A percentile compares a stretch with the other conserved stretches of the same genome.
Conservation (phyloP, 1,140 invertebrate genomes). For the Drosophila aff. region DNA sequence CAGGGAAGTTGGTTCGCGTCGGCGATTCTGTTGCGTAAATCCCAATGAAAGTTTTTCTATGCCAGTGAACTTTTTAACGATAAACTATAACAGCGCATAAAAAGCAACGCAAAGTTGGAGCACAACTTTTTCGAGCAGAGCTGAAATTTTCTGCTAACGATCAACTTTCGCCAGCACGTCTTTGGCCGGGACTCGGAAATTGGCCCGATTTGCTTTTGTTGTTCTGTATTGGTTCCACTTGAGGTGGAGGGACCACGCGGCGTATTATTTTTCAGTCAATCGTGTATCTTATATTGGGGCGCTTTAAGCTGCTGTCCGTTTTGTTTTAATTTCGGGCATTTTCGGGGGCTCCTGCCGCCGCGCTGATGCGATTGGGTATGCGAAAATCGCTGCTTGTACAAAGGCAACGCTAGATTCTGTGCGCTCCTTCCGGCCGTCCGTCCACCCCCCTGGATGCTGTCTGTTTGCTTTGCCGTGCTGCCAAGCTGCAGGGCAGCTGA, state of each 20-base stretch:
- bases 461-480: conserved; percentile 46
- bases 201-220: conserved; percentile 61
- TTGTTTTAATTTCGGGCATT: conserved; percentile 58
- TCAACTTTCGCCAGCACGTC: conserved; percentile 61
- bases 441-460: conserved; percentile 7
- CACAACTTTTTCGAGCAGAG: conserved; percentile 57
- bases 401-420: conserved; percentile 14
- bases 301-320: conserved; percentile 48
- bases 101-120: conserved; percentile 63
- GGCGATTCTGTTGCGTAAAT: conserved; percentile 25
- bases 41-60: conserved; percentile 33
- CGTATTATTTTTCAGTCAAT: conserved; percentile 32
- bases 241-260: conserved; percentile 30
- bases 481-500: conserved; percentile 52
- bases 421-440: conserved; percentile 5
- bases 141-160: conserved; percentile 72
- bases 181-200: conserved; percentile 55
- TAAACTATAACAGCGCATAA: conserved; percentile 77
- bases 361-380: conserved; percentile 44
- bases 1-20: conserved; percentile 9
- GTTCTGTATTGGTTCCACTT: conserved; percentile 5
- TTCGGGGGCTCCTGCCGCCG: conserved; percentile 20
- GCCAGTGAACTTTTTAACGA: conserved; percentile 65
- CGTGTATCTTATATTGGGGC: conserved; percentile 35
- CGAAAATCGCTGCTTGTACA: conserved; percentile 29